Base-by-base conservation (phyloP, 2,888 invertebrate genomes). In the Neocrepidodera transversa region DNA sequence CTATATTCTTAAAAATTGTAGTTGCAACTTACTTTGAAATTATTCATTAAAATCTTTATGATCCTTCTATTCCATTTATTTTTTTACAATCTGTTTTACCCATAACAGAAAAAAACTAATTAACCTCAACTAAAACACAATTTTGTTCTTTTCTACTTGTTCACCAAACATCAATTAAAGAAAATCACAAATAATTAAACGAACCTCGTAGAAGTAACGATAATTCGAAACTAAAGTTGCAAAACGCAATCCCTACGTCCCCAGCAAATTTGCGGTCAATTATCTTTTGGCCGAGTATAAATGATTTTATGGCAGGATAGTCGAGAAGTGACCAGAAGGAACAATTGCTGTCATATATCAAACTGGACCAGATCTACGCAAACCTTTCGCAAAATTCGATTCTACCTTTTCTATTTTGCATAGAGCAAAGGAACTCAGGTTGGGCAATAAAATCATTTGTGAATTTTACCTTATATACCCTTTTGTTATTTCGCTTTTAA, bases 201-300 rank as follows among this genome's bases (percentile, higher is more conserved):
- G 7, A 11, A 16, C 53, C 60, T 52, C 61, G 51, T 45, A 53
- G 45, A 45, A 52, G 61, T 57, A 67, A 69, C 68, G 73, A 68
- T 72, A 73, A 74, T 73, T 72, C 66, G 69, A 69, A 71, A 72
- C 72, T 72, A 72, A 74, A 74, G 69, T 73, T 63, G 64, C 69
- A 68, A 54, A 74, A 69, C 71, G 67, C 71, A 74, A 76, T 75
- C 76, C 75, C 76, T 69, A 74, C 77, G 73, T 77, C 76, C 78
- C 76, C 17, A 73, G 75, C 74, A 78, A 78, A 79, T 78, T 78
- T 79, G 78, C 73, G 76, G 77, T 76, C 78, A 76, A 79, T 79
- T 79, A 79, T 79, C 78, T 79, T 76, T 74, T 73, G 77, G 75
- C 75, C 76, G 75, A 77, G 74, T 77, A 76, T 76, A 78, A 79